Evolutionary conservation across 2,888 invertebrate genomes (phyloP).

Genomic region (Leptinotarsa peninsularis): DNA sequence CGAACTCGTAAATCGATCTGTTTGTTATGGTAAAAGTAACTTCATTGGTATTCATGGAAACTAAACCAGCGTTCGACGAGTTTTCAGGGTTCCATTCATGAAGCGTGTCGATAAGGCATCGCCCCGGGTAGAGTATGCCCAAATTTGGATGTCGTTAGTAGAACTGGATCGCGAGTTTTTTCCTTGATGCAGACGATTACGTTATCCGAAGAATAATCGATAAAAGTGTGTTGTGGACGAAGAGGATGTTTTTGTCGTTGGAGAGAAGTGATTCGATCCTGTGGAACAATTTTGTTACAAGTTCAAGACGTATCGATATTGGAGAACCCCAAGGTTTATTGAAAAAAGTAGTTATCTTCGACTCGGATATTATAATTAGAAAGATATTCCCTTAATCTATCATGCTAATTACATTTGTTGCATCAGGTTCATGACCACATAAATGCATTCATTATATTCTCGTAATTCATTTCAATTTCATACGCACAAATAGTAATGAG

Average conservation of each 20-base stretch:
- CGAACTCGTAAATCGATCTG: not conserved
- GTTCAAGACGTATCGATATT: too few relatives aligned
- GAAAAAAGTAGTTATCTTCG: too few relatives aligned
- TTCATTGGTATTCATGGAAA: conserved; percentile 29
- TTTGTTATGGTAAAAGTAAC: conserved; percentile 16
- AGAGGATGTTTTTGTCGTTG: not conserved
- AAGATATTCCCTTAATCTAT: not conserved
- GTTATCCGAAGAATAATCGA: conserved; percentile 6
- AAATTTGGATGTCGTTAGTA: conserved; percentile 17
- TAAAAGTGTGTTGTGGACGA: not conserved
- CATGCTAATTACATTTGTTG: not conserved
- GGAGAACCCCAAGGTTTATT: too few relatives aligned
- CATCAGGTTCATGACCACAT: not conserved
- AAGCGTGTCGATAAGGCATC: conserved; percentile 19
- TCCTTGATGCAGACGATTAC: conserved; percentile 1
- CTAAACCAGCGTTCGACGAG: conserved; percentile 10
- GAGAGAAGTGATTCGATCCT: too few relatives aligned
- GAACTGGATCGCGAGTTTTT: conserved; percentile 12
- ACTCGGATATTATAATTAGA: not conserved
- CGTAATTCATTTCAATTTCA: not conserved
- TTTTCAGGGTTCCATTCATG: conserved; percentile 33
- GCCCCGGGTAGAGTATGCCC: conserved; percentile 13
- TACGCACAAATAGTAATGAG: not conserved
- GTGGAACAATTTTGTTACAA: too few relatives aligned
- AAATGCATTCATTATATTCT: conserved; percentile 20